Evolutionary conservation across 2,888 invertebrate species (phyloP).

Genomic region (Brenthis ino): DNA sequence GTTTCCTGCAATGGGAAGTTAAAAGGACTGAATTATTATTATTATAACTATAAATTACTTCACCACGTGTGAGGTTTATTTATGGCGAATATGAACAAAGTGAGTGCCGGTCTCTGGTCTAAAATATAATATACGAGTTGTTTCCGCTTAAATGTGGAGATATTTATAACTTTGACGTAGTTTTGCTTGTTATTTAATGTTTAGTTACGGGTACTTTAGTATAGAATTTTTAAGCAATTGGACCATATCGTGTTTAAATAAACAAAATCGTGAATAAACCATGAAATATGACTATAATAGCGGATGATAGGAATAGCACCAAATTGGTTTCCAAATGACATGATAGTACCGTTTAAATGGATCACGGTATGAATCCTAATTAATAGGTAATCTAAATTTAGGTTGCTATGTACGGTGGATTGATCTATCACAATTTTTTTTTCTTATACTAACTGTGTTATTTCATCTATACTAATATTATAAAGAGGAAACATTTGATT

Average conservation of each 20-base stretch:
- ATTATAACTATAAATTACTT: too few species aligned
- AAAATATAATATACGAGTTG: too few species aligned
- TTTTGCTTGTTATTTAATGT: slow-evolving; percentile 1
- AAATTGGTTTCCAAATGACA: slow-evolving; percentile 5
- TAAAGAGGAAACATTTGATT: too few species aligned
- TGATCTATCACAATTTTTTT: too few species aligned
- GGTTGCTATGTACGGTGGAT: too few species aligned
- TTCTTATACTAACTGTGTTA: too few species aligned
- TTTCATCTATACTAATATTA: too few species aligned
- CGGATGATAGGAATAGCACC: slow-evolving; percentile 4
- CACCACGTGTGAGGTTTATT: too few species aligned
- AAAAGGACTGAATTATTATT: not conserved
- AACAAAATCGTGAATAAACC: not conserved
- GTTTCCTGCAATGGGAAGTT: too few species aligned
- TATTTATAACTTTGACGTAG: not conserved
- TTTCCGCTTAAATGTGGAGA: not conserved
- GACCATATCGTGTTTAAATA: not conserved
- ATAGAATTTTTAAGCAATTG: not conserved
- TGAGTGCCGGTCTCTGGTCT: too few species aligned
- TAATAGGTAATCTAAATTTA: too few species aligned
- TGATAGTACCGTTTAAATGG: slow-evolving; percentile 7
- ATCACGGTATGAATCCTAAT: not conserved
- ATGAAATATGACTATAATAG: slow-evolving; percentile 12
- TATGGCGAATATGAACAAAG: too few species aligned
- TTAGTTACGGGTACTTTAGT: not conserved